Evolutionary conservation across 2,888 invertebrate species (phyloP), one percentile per base, ranked within the genome.

Genomic region (Zhengitettix transpicula): DNA sequence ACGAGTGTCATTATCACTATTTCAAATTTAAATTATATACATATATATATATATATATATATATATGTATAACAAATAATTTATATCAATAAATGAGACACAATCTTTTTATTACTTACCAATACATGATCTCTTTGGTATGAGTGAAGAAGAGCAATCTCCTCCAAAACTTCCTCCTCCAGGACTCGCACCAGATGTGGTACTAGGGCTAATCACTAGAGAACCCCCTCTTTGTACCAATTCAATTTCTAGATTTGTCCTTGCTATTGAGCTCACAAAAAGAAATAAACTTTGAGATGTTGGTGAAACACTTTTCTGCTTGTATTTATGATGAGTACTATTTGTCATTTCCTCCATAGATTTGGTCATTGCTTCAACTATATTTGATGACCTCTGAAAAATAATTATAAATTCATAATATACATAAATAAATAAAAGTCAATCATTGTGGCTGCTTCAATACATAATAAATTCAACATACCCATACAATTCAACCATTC

Each of bases 311-410:
- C 78, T 79, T 75, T 85, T 84, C 67, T 84, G 84, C 69, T 85
- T 84, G 68, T 85, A 85, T 69, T 89, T 89, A 63, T 87, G 80
- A 70, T 87, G 86, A 8, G 94, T 92, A 65, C 87, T 85, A 69
- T 85, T 86, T 9, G 92, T 90, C 84, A 96, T 89, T 73, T 93
- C 92, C 70, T 93, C 92, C 91, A 95, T 94, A 40, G 90, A 87
- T 69, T 89, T 89, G 53, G 87, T 88, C 81, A 95, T 89, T 57
- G 93, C 92, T 70, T 91, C 88, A 1, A 88, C 84, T 64, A 94
- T 77, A 67, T 82, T 84, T 56, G 86, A 84, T 14, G 82, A 78
- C 58, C 78, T 78, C 85, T 87, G 47, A 12, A 47, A 42, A 12
- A 47, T 5, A 47, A 28, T 28, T 28, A 28, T 7, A 28, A 7